A percentile compares a stretch with the other conserved stretches of the same genome.
phyloP scores from a whole-genome alignment of 2,113 vertebrate genomes.

The Pantherophis guttatus region DNA sequence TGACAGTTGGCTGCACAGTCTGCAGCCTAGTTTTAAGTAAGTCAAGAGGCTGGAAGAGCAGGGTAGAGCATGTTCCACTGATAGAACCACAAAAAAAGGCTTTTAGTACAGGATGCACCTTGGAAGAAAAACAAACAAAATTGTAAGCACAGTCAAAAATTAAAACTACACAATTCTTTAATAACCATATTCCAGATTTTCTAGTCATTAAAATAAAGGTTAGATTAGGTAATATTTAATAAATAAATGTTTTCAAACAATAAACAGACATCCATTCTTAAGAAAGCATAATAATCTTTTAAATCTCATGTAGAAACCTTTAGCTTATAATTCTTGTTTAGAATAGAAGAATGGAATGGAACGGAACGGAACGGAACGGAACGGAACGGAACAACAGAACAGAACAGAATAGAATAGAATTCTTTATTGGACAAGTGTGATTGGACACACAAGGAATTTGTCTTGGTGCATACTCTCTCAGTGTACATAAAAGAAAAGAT shows the following conservation, averaged over 20 bases:
- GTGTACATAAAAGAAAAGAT: too few relatives aligned
- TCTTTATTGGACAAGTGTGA: too few relatives aligned
- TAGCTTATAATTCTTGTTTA: not conserved
- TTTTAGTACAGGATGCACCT: constrained; percentile 88
- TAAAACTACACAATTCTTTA: not conserved
- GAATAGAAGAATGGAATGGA: too few relatives aligned
- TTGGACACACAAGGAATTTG: too few relatives aligned
- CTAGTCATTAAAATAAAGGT: not conserved
- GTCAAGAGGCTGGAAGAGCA: constrained; percentile 95
- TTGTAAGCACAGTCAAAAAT: not conserved
- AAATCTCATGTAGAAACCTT: not conserved
- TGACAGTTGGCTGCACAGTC: constrained; percentile 70
- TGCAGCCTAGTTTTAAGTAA: constrained; percentile 93
- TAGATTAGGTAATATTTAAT: not conserved
- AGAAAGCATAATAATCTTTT: not conserved
- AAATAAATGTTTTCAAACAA: not conserved
- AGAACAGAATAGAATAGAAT: too few relatives aligned
- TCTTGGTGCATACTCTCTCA: too few relatives aligned
- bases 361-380: too few relatives aligned
- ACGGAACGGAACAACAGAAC: too few relatives aligned
- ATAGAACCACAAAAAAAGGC: constrained; percentile 93
- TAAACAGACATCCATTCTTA: not conserved
- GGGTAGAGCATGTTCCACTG: constrained; percentile 91
- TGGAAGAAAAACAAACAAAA: not conserved
- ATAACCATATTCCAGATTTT: not conserved